Evolutionary conservation across 2,797 vertebrate species (phyloP), one percentile per base, ranked within the genome.

Genomic region (Dipus sagitta): DNA sequence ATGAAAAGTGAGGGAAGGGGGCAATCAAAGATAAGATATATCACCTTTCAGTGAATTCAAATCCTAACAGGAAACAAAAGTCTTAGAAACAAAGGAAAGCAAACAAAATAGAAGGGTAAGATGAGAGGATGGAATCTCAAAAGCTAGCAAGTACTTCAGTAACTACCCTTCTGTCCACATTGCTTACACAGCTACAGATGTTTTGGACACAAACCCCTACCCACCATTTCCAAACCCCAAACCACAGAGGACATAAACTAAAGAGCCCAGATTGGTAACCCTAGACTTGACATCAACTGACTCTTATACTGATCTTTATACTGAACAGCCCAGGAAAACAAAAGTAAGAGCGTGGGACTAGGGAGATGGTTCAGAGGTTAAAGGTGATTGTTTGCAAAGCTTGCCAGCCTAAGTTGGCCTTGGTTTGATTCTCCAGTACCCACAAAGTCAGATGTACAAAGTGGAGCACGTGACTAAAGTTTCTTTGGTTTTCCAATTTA

Each of bases 21-120:
- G 15, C 77, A 81, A 10, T 87, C 28, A 95, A 92, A 90, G 68
- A 77, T 74, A 18, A 76, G 80, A 72, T 76, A 94, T 18, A 77
- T 68, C 5, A 0, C 68, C 52, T 28, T 89, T 86, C 38, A 72
- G 42, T 79, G 18, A 86, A 74, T n/a, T 89, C 77, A 81, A 42
- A 70, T 74, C 84, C 84, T 83, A 91, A 92, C 23, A 1, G n/a
- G 28, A 23, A 26, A 76, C 23, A 64, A 21, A 86, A 86, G 17
- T 42, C 52, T 13, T 67, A 54, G 9, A 6, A 23, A 86, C 38
- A 68, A 77, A 91, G 32, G 38, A 23, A 23, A 54, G 72, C 67
- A 92, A 58, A 58, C 14, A 58, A 88, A 89, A 70, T 7, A 78
- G 15, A 20, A 87, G 28, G 71, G 18, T n/a, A 68, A 67, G 34